These are phyloP conservation scores for Pectinophora gossypiella DNA, from an alignment of 1,140 invertebrate genomes.

Conservation along the genomic window DNA sequence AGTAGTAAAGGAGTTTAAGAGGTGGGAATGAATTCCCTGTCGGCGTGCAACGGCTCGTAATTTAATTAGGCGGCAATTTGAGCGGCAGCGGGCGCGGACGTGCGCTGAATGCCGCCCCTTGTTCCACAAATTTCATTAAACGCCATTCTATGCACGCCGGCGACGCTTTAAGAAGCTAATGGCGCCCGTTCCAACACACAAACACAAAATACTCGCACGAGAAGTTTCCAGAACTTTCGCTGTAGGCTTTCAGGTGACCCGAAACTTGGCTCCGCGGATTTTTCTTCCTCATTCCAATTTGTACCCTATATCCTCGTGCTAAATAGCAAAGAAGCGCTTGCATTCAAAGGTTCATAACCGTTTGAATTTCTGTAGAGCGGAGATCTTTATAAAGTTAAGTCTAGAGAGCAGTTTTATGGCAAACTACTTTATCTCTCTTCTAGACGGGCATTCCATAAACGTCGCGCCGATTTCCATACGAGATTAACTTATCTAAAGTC, in stretches of 20 bases:
- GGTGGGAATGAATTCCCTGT: conserved; percentile 29
- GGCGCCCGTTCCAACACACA: no score
- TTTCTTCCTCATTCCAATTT: no score
- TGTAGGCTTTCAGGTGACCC: no score
- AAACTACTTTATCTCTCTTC: not conserved
- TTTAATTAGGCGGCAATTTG: conserved; percentile 62
- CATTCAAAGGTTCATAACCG: no score
- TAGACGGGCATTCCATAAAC: not conserved
- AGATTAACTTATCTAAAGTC: conserved; percentile 3
- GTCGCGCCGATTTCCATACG: conserved; percentile 1
- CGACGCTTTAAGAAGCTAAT: no score
- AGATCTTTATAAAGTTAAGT: not conserved
- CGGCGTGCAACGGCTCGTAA: no score
- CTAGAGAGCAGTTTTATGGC: not conserved
- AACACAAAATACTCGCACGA: no score
- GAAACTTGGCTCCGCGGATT: no score
- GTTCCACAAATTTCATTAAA: conserved; percentile 56
- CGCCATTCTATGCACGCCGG: conserved; percentile 33
- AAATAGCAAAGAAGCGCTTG: not conserved
- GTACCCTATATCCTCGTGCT: no score
- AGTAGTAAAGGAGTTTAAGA: conserved; percentile 13
- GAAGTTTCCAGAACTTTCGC: no score
- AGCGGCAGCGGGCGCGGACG: conserved; percentile 38
- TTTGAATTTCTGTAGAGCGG: not conserved
- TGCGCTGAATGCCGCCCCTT: conserved; percentile 42